Evolutionary conservation across 2,888 invertebrate genomes (phyloP), one percentile per base, ranked within the genome.

Genomic region (Calliscelio sp.): DNA sequence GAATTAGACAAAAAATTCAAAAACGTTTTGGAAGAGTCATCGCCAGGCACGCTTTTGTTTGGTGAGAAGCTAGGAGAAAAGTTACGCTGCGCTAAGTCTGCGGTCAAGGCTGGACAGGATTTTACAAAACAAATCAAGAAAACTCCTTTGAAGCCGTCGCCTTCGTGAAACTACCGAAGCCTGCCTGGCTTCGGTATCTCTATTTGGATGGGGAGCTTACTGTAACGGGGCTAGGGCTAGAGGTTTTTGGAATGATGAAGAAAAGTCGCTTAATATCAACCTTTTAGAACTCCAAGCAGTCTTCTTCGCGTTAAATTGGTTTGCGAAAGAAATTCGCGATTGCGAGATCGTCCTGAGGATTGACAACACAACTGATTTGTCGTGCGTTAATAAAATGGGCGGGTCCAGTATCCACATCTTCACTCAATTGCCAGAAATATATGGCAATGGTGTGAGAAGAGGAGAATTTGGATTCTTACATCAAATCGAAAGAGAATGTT

Each of bases 321-420:
- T 79, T 66, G 81, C 73, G 11, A 38, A 53, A 2, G 20, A 66
- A 18, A 25, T 24, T 3, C 11, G 18, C 0, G n/a, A 57, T 22
- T 81, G 73, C 41, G 24, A 75, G 16, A 61, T 84, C 38, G 25
- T 86, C 16, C 74, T 86, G 0, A 24, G 63, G 10, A 49, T 85
- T 16, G 83, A 83, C 41, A 81, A 86, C 55, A 81, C 81, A 0
- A 83, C 75, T 10, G 83, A 32, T 11, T 49, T 73, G 11, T n/a
- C 61, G 8, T 46, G 75, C 8, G 75, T 79, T 14, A 75, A 79
- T 63, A 46, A 61, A 1, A 81, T 77, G 77, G 68, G 73, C 4
- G 68, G 57, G 44, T 70, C 14, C 65, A 81, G 14, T 51, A 10
- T 14, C 24, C 24, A 3, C 8, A 24, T 24, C 8, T 51, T 1